Percentiles rank a stretch among this genome's conserved stretches.
These are phyloP conservation scores for Autographa gamma DNA, from an alignment of 2,888 invertebrate species.

Conservation along the genomic window DNA sequence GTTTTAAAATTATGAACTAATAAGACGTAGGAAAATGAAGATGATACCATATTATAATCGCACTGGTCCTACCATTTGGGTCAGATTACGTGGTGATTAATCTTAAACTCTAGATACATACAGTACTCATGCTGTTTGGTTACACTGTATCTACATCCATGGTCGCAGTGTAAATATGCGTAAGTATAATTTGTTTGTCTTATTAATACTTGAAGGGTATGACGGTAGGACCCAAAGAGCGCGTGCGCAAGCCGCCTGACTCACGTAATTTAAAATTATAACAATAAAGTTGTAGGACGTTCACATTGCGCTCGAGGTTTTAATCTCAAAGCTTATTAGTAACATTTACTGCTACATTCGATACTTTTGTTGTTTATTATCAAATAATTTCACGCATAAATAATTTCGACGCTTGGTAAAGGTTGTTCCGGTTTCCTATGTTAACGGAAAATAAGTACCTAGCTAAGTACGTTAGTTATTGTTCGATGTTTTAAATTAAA, in stretches of 20 bases:
- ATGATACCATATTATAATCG: background rate
- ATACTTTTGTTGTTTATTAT: constrained; percentile 60
- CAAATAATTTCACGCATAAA: constrained; percentile 65
- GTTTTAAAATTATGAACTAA: background rate
- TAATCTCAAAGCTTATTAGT: constrained; percentile 70
- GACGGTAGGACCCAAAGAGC: constrained; percentile 7
- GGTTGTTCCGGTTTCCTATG: constrained; percentile 62
- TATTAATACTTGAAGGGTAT: constrained; percentile 21
- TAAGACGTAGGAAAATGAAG: background rate
- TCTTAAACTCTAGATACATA: background rate
- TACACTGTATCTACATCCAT: background rate
- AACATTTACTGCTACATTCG: constrained; percentile 49
- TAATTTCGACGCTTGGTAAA: constrained; percentile 64
- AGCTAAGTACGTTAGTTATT: constrained; percentile 11
- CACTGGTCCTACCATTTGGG: background rate
- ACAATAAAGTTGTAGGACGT: constrained; percentile 62
- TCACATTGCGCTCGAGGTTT: constrained; percentile 67
- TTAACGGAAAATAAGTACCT: constrained; percentile 15
- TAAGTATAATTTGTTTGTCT: constrained; percentile 2
- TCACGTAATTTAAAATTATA: constrained; percentile 64
- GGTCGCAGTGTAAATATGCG: background rate
- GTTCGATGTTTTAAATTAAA: background rate
- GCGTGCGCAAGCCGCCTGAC: constrained; percentile 48
- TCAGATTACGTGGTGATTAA: background rate
- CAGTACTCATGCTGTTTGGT: background rate